phyloP scores from a whole-genome alignment of 2,888 invertebrate species.

The Anodontia alba region DNA sequence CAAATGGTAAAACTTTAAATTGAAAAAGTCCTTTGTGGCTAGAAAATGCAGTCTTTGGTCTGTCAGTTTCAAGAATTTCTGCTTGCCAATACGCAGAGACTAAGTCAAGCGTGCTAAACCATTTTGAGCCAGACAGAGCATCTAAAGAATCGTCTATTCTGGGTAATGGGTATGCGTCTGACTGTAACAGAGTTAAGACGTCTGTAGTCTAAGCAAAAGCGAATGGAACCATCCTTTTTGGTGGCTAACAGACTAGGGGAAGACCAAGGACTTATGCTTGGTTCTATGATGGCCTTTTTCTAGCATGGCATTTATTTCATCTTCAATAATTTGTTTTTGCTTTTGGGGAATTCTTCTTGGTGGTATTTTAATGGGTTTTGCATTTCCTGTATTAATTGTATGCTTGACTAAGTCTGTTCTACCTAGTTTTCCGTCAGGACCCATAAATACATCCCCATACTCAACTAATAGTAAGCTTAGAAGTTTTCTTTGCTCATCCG shows the following conservation, averaged over 20 bases:
- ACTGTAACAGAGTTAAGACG: conserved; percentile 37
- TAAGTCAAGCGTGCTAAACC: conserved; percentile 46
- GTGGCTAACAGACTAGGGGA: conserved; percentile 38
- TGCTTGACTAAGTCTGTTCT: too few species aligned
- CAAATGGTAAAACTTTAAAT: too few species aligned
- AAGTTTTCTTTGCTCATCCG: not conserved
- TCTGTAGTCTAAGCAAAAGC: conserved; percentile 47
- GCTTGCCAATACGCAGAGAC: conserved; percentile 52
- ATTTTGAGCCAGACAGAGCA: conserved; percentile 32
- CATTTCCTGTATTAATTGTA: not conserved
- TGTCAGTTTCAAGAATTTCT: conserved; percentile 33
- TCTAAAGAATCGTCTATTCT: conserved; percentile 42
- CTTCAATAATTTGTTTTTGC: too few species aligned
- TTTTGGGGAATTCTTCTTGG: conserved; percentile 16
- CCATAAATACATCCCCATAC: conserved; percentile 1
- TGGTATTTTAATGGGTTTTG: conserved; percentile 25
- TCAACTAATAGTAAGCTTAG: not conserved
- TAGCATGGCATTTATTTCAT: not conserved
- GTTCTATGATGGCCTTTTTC: conserved; percentile 38
- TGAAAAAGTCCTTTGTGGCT: conserved; percentile 41
- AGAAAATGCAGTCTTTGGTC: conserved; percentile 49
- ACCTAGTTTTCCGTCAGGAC: not conserved
- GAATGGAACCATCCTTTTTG: conserved; percentile 44
- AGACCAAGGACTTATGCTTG: conserved; percentile 49
- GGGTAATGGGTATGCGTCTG: conserved; percentile 45